phyloP scores from a whole-genome alignment of 2,797 vertebrate genomes.

The Propithecus deckenii region DNA sequence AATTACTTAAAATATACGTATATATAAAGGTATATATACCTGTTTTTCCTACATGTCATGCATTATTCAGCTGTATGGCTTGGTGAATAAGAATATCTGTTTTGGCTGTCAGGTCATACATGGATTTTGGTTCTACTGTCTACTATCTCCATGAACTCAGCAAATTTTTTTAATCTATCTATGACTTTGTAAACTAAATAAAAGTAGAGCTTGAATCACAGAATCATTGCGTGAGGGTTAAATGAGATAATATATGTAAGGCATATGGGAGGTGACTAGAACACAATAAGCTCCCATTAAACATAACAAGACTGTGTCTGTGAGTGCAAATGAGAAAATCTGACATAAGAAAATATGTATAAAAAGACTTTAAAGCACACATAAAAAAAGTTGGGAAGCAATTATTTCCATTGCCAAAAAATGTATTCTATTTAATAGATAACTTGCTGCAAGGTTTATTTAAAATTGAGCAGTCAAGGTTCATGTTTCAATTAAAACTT shows the following conservation, averaged over 20 bases:
- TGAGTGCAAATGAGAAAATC: slow-evolving; percentile 47
- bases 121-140: neutral
- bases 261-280: neutral
- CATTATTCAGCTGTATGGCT: neutral
- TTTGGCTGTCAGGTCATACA: neutral
- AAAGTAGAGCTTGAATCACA: neutral
- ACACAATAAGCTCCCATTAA: neutral
- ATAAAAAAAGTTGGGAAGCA: neutral
- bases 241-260: neutral
- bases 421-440: neutral
- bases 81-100: neutral
- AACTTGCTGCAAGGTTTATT: slow-evolving; percentile 21
- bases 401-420: slow-evolving; percentile 1
- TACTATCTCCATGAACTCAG: neutral
- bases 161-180: neutral
- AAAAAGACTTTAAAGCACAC: neutral
- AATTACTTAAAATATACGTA: slow-evolving; percentile 45
- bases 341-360: neutral
- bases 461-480: neutral
- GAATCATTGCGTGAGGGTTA: neutral
- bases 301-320: neutral
- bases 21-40: neutral
- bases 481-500: slow-evolving; percentile 34
- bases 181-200: neutral
- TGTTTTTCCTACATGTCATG: neutral